Percentiles rank a stretch among this genome's conserved stretches.
phyloP scores from a whole-genome alignment of 2,113 vertebrate species.

The Clinocottus analis region DNA sequence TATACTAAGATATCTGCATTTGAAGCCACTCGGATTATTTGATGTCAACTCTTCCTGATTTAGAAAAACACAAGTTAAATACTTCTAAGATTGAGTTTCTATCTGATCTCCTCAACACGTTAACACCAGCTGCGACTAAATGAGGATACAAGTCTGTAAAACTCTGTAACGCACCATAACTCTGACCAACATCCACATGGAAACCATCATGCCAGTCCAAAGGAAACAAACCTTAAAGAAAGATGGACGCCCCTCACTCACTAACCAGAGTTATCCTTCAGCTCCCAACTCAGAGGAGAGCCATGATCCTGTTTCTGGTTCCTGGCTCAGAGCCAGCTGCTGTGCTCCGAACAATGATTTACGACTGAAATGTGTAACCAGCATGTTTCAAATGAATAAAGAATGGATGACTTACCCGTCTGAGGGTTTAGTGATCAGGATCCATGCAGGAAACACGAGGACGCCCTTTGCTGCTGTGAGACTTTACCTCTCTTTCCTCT shows the following conservation, averaged over 20 bases:
- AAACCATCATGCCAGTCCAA: not conserved
- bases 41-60: not conserved
- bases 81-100: not conserved
- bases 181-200: slow-evolving; percentile 10
- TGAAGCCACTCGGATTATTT: not conserved
- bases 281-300: not conserved
- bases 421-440: not conserved
- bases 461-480: not conserved
- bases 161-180: not conserved
- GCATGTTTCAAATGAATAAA: not conserved
- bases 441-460: not conserved
- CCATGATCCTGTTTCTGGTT: not conserved
- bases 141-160: not conserved
- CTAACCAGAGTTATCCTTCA: slow-evolving; percentile 9
- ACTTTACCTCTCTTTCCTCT: slow-evolving; percentile 1
- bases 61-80: not conserved
- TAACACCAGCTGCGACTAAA: not conserved
- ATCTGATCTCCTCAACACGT: not conserved
- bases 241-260: not conserved
- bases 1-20: not conserved
- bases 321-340: slow-evolving; percentile 6
- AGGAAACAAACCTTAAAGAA: not conserved
- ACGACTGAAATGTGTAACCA: slow-evolving; percentile 11
- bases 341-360: slow-evolving; percentile 26
- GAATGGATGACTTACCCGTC: slow-evolving; percentile 45